Conservation (phyloP, 2,113 vertebrate genomes). For the Zingel zingel region DNA sequence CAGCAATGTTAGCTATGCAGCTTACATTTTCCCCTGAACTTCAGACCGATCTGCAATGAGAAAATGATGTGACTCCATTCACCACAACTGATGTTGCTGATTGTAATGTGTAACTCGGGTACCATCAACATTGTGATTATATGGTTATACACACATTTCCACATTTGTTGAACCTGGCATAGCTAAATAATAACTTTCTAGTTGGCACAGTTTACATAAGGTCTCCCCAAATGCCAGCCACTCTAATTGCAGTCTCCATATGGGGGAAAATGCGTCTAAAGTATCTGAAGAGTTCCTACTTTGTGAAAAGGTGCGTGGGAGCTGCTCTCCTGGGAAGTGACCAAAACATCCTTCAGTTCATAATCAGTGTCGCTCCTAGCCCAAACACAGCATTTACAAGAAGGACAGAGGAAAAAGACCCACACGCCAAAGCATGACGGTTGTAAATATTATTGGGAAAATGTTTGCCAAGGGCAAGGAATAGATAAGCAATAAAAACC, state of each 20-base stretch:
- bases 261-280: background rate
- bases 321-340: constrained; percentile 13
- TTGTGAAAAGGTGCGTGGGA: constrained; percentile 17
- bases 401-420: constrained; percentile 45
- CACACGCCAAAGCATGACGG: constrained; percentile 41
- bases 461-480: constrained; percentile 56
- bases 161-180: constrained; percentile 12
- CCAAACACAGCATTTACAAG: constrained; percentile 45
- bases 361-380: constrained; percentile 26
- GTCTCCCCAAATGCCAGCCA: background rate
- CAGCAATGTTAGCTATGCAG: constrained; percentile 48
- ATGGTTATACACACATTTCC: constrained; percentile 5
- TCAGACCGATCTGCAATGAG: constrained; percentile 37
- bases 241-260: background rate
- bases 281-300: background rate
- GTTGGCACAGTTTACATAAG: background rate
- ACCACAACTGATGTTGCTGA: constrained; percentile 11
- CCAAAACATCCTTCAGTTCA: constrained; percentile 25
- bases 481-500: constrained; percentile 72
- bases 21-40: constrained; percentile 57
- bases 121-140: constrained; percentile 14
- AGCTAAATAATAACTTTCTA: constrained; percentile 1
- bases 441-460: constrained; percentile 66
- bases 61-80: background rate
- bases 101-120: constrained; percentile 7